Conservation (phyloP, 2,797 vertebrate genomes). For the Squalus acanthias region DNA sequence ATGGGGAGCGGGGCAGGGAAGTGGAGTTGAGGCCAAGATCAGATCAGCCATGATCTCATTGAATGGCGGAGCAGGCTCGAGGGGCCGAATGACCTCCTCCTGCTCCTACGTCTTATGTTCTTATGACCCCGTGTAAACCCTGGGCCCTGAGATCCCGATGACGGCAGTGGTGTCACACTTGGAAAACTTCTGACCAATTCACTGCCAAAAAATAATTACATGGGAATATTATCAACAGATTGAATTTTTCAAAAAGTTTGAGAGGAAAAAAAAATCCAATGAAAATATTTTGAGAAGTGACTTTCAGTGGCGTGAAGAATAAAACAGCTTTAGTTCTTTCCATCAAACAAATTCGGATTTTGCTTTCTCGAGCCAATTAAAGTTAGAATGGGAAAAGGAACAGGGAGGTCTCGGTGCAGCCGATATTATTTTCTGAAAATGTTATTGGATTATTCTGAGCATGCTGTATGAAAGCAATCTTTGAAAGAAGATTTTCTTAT, state of each 20-base stretch:
- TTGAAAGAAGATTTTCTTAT: background rate
- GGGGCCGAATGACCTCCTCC: no score
- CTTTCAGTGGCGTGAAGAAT: background rate
- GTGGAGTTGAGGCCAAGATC: no score
- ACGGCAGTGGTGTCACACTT: background rate
- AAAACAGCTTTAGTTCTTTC: background rate
- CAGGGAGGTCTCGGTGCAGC: background rate
- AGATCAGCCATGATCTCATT: no score
- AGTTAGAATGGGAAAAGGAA: background rate
- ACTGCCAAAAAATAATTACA: background rate
- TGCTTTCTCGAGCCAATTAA: background rate
- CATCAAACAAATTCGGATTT: background rate
- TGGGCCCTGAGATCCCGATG: background rate
- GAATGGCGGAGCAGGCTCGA: no score
- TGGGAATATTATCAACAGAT: background rate
- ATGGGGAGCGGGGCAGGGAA: no score
- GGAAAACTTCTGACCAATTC: background rate
- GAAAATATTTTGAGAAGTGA: constrained; percentile 8
- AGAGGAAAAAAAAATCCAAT: background rate
- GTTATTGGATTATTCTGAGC: background rate
- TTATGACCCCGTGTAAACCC: background rate
- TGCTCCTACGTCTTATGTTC: no score
- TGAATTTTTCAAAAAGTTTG: background rate
- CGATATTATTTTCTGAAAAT: background rate
- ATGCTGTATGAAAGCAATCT: background rate